Evolutionary conservation across 2,113 vertebrate species (phyloP), one percentile per base, ranked within the genome.

Genomic region (Trichomycterus rosablanca): DNA sequence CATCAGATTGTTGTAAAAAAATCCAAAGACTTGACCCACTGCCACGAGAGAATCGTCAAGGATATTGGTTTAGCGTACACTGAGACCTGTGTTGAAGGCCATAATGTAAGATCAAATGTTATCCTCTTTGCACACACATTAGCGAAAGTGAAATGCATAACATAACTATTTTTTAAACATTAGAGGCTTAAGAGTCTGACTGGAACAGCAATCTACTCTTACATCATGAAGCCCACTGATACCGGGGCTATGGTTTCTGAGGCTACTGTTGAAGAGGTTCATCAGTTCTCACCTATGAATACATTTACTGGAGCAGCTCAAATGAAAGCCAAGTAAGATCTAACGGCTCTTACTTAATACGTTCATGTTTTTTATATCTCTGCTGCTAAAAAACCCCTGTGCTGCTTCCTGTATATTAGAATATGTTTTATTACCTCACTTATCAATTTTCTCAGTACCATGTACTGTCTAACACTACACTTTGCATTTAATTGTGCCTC

Each of bases 11-110:
- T 63, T 37, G 23, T 90, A 23, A 89, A 81, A 45, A 94, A 87
- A 77, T 84, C 84, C 15, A 86, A 86, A 52, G 87, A 94, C 67
- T 67, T 89, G 57, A 86, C 77, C 56, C 80, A 87, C 35, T 93
- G 91, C 52, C 84, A 89, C 59, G 84, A 90, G 15, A 89, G 80
- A 65, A 66, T 84, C 62, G 26, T 59, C 11, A 85, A 78, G 71
- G 82, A 82, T 1, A 42, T 84, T 12, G 90, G 90, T 34, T 73
- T 83, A 67, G 81, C 84, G 67, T 91, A 88, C 59, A 51, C 80
- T 39, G 79, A 89, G 14, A 75, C 67, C 40, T 84, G 78, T 64
- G 57, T 28, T 2, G 77, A 75, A 1, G 88, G 80, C 7, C 15
- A 72, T 22, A 24, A 76, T 82, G 89, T 91, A 73, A 43, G 50